Percentiles rank a stretch among this genome's conserved stretches.
Conservation (phyloP, 2,113 vertebrate species). For the Heterochromis multidens region DNA sequence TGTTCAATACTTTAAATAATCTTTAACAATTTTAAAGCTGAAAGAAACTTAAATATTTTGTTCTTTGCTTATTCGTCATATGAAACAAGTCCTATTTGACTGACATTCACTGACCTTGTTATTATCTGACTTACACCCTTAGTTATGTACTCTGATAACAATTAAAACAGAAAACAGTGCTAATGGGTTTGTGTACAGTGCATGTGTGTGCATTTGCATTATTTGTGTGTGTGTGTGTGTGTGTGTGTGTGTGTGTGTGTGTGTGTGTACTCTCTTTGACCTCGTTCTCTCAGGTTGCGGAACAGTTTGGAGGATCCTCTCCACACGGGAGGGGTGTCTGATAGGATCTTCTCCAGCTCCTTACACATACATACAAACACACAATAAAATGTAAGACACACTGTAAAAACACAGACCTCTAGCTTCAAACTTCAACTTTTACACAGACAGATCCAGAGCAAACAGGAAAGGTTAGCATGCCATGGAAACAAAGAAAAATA, state of each 20-base stretch:
- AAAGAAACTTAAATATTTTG: background rate
- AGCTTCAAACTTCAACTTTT: background rate
- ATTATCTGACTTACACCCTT: background rate
- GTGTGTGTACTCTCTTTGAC: slow-evolving; percentile 58
- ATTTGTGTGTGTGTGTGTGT: background rate
- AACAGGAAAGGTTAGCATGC: background rate
- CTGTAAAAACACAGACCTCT: background rate
- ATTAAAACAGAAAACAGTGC: background rate
- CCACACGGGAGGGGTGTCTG: slow-evolving; percentile 95
- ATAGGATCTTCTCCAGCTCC: slow-evolving; percentile 93
- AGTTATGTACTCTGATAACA: background rate
- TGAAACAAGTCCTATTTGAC: background rate
- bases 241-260: background rate
- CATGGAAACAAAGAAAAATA: background rate
- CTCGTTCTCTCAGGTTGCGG: slow-evolving; percentile 89
- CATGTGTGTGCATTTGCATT: background rate
- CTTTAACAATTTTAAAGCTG: background rate
- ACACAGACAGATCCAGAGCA: background rate
- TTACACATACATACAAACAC: slow-evolving; percentile 43
- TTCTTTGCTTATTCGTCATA: background rate
- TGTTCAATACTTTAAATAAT: background rate
- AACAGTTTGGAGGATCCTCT: slow-evolving; percentile 97
- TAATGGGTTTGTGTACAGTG: background rate
- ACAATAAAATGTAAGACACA: background rate
- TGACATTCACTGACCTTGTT: background rate